phyloP scores from a whole-genome alignment of 2,888 invertebrate genomes.

The Standfussiana lucernea region DNA sequence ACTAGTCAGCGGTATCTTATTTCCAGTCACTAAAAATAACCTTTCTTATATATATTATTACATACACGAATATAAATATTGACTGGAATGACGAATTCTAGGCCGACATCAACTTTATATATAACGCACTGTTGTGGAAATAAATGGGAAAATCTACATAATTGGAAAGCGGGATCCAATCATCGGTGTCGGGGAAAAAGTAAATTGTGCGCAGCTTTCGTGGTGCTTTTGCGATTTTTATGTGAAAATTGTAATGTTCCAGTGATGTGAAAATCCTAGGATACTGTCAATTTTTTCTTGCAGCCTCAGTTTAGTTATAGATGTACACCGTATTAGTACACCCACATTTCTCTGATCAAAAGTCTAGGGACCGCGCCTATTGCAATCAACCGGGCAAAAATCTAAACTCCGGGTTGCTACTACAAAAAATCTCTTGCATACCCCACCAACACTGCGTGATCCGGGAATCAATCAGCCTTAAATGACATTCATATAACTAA shows the following conservation, averaged over 20 bases:
- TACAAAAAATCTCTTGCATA: background rate
- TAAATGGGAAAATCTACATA: conserved; percentile 64
- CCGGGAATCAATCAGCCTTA: background rate
- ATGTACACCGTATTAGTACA: background rate
- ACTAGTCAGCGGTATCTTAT: too few relatives aligned
- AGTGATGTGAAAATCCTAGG: background rate
- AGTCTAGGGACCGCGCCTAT: background rate
- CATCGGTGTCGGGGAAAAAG: conserved; percentile 39
- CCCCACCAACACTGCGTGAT: background rate
- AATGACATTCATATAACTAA: background rate
- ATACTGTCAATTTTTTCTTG: background rate
- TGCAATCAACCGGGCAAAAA: background rate
- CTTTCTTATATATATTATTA: conserved; percentile 2
- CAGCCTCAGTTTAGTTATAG: too few relatives aligned
- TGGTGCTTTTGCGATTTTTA: conserved; percentile 4
- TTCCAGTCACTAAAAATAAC: too few relatives aligned
- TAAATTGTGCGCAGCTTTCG: conserved; percentile 53
- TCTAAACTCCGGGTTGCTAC: background rate
- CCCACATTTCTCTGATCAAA: background rate
- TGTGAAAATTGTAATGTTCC: conserved; percentile 4
- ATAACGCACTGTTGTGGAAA: conserved; percentile 49
- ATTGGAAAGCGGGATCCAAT: conserved; percentile 60
- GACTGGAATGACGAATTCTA: conserved; percentile 33
- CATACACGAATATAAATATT: conserved; percentile 2
- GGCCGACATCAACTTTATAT: conserved; percentile 30